Evolutionary conservation across 2,113 vertebrate species (phyloP).

Genomic region (Neogobius melanostomus): DNA sequence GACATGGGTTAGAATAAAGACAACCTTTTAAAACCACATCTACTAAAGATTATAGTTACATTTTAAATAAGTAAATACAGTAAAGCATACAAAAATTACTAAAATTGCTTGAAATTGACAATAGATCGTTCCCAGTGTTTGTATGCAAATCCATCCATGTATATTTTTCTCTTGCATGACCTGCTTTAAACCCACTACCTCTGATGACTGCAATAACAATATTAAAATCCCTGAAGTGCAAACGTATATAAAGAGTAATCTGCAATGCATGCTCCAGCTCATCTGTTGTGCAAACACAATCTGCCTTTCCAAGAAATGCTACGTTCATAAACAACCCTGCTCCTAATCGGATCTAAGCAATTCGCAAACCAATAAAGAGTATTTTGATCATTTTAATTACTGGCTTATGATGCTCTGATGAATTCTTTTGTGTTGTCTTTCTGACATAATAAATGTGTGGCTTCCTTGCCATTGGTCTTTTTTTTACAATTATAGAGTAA

Average conservation of each 20-base stretch:
- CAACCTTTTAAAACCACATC: too few relatives aligned
- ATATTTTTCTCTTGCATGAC: neutral
- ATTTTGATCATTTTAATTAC: conserved; percentile 24
- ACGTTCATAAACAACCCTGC: conserved; percentile 23
- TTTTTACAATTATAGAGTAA: too few relatives aligned
- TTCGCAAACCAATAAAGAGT: conserved; percentile 3
- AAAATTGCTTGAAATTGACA: too few relatives aligned
- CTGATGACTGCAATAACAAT: conserved; percentile 26
- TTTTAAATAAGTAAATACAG: too few relatives aligned
- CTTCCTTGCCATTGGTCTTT: neutral
- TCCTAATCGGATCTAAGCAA: conserved; percentile 35
- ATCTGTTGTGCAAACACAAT: conserved; percentile 40
- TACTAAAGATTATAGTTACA: too few relatives aligned
- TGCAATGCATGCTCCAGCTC: conserved; percentile 18
- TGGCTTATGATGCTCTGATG: conserved; percentile 1
- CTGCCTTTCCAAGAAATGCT: conserved; percentile 44
- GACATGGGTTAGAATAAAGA: too few relatives aligned
- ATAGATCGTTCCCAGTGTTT: neutral
- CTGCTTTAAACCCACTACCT: conserved; percentile 21
- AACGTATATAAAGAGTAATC: neutral
- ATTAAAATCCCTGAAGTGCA: conserved; percentile 25
- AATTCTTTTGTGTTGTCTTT: neutral
- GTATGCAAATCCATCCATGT: neutral
- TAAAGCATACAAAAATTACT: too few relatives aligned
- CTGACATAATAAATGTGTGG: neutral